Evolutionary conservation across 2,888 invertebrate genomes (phyloP).

Genomic region (Cataglyphis albicans): DNA sequence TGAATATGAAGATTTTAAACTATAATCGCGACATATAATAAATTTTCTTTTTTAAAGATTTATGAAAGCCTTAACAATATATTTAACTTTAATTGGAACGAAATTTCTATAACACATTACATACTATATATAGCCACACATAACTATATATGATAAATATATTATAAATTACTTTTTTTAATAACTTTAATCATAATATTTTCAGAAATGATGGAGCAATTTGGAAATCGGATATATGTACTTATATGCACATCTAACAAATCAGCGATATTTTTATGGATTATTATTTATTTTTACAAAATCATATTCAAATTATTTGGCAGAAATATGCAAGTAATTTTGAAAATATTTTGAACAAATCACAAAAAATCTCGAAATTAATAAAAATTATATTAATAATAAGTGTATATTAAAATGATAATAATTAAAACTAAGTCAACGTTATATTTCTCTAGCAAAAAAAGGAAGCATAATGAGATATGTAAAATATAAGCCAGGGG

Average conservation of each 20-base stretch:
- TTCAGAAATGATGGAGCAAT: neutral
- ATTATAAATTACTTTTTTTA: neutral
- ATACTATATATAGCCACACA: neutral
- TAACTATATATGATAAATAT: neutral
- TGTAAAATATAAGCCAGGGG: neutral
- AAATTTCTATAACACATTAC: neutral
- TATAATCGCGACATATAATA: neutral
- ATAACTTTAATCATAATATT: neutral
- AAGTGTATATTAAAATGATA: neutral
- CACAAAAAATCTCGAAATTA: constrained; percentile 36
- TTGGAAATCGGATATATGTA: constrained; percentile 22
- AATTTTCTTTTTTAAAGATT: neutral
- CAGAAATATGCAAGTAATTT: neutral
- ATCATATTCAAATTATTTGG: neutral
- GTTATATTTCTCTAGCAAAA: neutral
- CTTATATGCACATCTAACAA: constrained; percentile 30
- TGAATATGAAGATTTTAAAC: neutral
- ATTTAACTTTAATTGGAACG: neutral
- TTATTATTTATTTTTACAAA: constrained; percentile 37
- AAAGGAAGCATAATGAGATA: neutral
- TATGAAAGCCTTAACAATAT: neutral
- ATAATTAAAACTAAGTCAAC: constrained; percentile 14
- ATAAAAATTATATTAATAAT: constrained; percentile 46
- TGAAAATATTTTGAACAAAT: constrained; percentile 44
- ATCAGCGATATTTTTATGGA: neutral